phyloP scores from a whole-genome alignment of 2,888 invertebrate species.

The Frankliniella intonsa region DNA sequence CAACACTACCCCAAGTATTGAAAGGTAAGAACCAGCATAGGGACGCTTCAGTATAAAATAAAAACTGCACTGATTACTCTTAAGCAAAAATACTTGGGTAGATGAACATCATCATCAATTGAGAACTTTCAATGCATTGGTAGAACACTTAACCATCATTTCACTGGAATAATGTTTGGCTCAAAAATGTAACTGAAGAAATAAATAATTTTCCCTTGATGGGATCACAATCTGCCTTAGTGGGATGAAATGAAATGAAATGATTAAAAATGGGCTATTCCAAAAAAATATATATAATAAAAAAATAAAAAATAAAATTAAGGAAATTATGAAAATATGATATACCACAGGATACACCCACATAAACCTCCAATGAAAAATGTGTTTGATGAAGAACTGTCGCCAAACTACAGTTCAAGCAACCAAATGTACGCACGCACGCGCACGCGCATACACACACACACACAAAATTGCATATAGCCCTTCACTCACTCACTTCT shows the following conservation, averaged over 20 bases:
- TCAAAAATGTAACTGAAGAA: not conserved
- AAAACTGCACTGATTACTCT: no score
- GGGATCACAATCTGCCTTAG: not conserved
- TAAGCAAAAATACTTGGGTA: no score
- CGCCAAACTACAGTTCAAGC: constrained; percentile 1
- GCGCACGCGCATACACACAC: not conserved
- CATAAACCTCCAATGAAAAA: not conserved
- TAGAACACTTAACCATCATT: not conserved
- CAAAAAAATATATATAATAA: constrained; percentile 14
- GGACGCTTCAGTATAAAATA: no score
- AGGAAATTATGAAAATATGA: constrained; percentile 2
- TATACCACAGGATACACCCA: not conserved
- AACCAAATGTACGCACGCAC: not conserved
- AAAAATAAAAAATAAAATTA: not conserved
- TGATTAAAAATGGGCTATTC: not conserved
- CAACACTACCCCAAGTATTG: no score
- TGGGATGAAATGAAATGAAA: constrained; percentile 1
- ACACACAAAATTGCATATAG: constrained; percentile 14
- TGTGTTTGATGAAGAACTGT: no score
- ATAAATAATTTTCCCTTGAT: constrained; percentile 6
- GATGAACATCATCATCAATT: no score
- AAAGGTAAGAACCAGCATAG: no score
- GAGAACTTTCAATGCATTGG: no score
- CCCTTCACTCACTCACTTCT: constrained; percentile 57
- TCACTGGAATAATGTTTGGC: constrained; percentile 8